These are phyloP conservation scores for Halocynthia roretzi DNA, from an alignment of 23 tunicate species.

Conservation along the genomic window DNA sequence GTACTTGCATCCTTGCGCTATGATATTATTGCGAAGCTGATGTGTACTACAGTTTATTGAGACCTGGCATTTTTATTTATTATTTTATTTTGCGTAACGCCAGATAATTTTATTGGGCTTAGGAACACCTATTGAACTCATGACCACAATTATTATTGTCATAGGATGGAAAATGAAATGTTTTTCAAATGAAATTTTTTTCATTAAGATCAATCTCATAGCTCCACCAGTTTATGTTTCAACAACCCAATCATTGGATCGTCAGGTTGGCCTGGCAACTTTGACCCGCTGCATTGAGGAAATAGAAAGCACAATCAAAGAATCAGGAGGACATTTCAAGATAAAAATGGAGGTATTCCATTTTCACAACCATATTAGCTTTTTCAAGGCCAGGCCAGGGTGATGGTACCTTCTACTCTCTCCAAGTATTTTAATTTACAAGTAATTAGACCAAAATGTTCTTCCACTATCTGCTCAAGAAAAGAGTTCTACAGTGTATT, in stretches of 20 bases:
- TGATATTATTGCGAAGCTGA: too few species aligned
- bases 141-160: neutral
- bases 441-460: too few species aligned
- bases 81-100: too few species aligned
- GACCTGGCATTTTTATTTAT: too few species aligned
- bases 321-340: conserved; percentile 69
- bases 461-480: too few species aligned
- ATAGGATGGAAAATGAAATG: neutral
- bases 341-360: conserved; percentile 57
- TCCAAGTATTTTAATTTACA: too few species aligned
- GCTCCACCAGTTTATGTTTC: conserved; percentile 94
- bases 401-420: too few species aligned
- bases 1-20: too few species aligned
- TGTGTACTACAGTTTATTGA: neutral
- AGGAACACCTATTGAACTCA: neutral
- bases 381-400: neutral
- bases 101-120: too few species aligned
- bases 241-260: conserved; percentile 87
- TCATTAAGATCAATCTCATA: conserved; percentile 72
- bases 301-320: conserved; percentile 61
- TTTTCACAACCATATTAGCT: neutral
- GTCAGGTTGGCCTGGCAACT: conserved; percentile 61
- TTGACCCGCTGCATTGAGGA: conserved; percentile 49
- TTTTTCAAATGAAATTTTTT: neutral
- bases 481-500: too few species aligned